Conservation (phyloP, 2,113 vertebrate species). For the Sapajus apella region DNA sequence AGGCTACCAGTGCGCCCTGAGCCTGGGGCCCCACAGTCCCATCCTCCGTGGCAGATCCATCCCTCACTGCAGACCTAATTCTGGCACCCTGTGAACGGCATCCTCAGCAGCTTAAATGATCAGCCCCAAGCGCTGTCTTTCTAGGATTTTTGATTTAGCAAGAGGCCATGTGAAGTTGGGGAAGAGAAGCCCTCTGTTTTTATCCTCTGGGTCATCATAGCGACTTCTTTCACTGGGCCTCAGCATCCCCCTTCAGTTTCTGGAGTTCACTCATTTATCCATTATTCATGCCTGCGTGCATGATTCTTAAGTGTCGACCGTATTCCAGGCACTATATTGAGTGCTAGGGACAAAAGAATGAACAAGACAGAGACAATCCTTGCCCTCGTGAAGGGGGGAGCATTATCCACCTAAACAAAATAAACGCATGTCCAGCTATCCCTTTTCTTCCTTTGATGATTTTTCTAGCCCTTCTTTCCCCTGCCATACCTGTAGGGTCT, state of each 20-base stretch:
- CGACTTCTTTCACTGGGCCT: background rate
- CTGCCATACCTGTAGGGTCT: background rate
- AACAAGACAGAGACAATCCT: background rate
- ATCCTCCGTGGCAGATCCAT: background rate
- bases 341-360: background rate
- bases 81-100: background rate
- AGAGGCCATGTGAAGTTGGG: background rate
- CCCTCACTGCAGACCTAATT: conserved; percentile 8
- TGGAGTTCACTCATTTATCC: background rate
- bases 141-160: conserved; percentile 41
- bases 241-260: background rate
- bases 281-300: background rate
- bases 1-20: conserved; percentile 58
- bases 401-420: background rate
- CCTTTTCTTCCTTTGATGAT: background rate
- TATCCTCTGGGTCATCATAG: background rate
- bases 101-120: background rate
- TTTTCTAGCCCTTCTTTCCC: background rate
- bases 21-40: background rate
- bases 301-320: background rate
- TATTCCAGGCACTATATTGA: background rate
- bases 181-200: background rate
- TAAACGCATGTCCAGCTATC: background rate
- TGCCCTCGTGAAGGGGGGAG: background rate
- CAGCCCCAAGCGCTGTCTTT: background rate